Conservation (phyloP, 35 echinoderm and acorn worm species). For the Lytechinus variegatus region DNA sequence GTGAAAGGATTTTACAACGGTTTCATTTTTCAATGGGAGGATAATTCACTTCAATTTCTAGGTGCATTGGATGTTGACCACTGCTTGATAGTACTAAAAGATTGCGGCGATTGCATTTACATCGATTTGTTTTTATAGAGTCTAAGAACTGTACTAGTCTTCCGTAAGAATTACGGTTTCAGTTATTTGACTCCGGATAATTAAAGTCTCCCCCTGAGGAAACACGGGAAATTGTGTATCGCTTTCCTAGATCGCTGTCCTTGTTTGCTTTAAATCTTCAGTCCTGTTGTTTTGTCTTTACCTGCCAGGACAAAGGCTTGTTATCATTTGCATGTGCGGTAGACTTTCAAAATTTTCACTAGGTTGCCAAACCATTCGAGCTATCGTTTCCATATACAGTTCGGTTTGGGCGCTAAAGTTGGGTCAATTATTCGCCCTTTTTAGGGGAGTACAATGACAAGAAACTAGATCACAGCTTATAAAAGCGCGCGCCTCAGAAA, state of each 20-base stretch:
- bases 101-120: not conserved
- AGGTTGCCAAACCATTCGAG: not conserved
- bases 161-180: not conserved
- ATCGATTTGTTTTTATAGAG: not conserved
- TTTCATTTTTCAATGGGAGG: not conserved
- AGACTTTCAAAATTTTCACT: not conserved
- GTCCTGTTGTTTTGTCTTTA: not conserved
- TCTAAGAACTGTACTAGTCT: not conserved
- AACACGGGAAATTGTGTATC: not conserved
- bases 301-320: not conserved
- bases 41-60: not conserved
- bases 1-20: not conserved
- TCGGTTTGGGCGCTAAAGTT: no score
- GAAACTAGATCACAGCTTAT: no score
- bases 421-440: no score
- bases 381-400: no score
- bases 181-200: not conserved
- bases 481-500: no score
- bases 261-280: not conserved
- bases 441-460: no score
- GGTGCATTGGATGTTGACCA: not conserved
- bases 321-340: not conserved
- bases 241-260: not conserved
- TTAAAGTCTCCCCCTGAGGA: not conserved
- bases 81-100: not conserved